Evolutionary conservation across 1,140 invertebrate genomes (phyloP).

Genomic region (Listronotus oregonensis): DNA sequence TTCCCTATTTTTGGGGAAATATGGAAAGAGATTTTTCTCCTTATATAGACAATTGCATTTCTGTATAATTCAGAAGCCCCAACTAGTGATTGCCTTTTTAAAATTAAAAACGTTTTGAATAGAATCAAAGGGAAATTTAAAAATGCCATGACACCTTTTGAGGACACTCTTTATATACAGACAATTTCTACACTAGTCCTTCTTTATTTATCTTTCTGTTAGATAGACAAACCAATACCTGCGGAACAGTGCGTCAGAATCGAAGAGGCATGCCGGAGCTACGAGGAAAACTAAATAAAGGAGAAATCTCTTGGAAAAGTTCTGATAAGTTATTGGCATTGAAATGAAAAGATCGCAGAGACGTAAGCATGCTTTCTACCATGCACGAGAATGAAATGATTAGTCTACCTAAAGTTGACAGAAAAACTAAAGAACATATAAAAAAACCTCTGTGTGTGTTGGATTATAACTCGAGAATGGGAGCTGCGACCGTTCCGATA

Average conservation of each 20-base stretch:
- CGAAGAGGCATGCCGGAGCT: conserved; percentile 48
- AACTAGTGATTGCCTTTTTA: no score
- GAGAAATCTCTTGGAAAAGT: conserved; percentile 39
- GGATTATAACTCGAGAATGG: conserved; percentile 53
- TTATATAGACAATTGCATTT: no score
- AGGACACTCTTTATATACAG: no score
- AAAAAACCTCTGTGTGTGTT: conserved; percentile 46
- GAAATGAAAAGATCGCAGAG: conserved; percentile 48
- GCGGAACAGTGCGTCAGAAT: conserved; percentile 49
- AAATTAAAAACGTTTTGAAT: no score
- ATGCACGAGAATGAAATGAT: conserved; percentile 40
- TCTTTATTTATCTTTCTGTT: conserved; percentile 18
- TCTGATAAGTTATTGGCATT: conserved; percentile 43
- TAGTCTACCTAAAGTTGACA: conserved; percentile 34
- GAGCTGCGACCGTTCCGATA: conserved; percentile 49
- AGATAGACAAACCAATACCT: conserved; percentile 44
- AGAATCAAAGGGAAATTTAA: no score
- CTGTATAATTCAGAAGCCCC: no score
- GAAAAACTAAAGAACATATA: conserved; percentile 28
- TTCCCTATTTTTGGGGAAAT: no score
- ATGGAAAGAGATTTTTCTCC: no score
- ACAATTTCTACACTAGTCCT: conserved; percentile 33
- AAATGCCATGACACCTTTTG: no score
- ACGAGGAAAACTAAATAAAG: conserved; percentile 39
- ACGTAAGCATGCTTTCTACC: conserved; percentile 49